These are phyloP conservation scores for Drosophila sproati DNA, from an alignment of 1,140 invertebrate genomes.

Conservation along the genomic window DNA sequence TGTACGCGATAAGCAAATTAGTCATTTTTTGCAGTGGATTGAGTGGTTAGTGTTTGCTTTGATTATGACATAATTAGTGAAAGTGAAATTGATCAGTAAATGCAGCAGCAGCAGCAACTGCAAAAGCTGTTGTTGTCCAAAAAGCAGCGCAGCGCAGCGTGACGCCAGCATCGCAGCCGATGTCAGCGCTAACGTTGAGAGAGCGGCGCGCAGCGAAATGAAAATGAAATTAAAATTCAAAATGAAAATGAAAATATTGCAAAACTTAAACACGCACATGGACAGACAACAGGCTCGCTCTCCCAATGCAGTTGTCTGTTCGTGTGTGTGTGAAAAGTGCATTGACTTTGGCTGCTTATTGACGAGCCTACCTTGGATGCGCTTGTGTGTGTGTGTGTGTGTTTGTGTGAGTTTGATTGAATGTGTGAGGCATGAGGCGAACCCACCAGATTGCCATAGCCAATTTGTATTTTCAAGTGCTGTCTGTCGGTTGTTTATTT, in stretches of 20 bases:
- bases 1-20: background rate
- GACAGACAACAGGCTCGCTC: slow-evolving; percentile 34
- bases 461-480: slow-evolving; percentile 52
- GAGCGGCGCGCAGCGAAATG: slow-evolving; percentile 45
- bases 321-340: slow-evolving; percentile 58
- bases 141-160: slow-evolving; percentile 55
- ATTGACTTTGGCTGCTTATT: slow-evolving; percentile 55
- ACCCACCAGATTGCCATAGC: slow-evolving; percentile 55
- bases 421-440: slow-evolving; percentile 51
- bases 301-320: slow-evolving; percentile 12
- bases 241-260: slow-evolving; percentile 81
- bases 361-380: slow-evolving; percentile 34
- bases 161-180: slow-evolving; percentile 7
- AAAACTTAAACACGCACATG: slow-evolving; percentile 73
- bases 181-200: slow-evolving; percentile 23
- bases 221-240: slow-evolving; percentile 75
- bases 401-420: slow-evolving; percentile 1
- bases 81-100: slow-evolving; percentile 69
- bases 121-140: slow-evolving; percentile 25
- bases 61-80: slow-evolving; percentile 81
- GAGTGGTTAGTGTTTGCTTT: slow-evolving; percentile 47
- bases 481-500: slow-evolving; percentile 26
- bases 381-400: slow-evolving; percentile 11
- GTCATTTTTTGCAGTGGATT: slow-evolving; percentile 1
- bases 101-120: slow-evolving; percentile 12